These are phyloP conservation scores for Procambarus virginalis DNA, from an alignment of 1,140 invertebrate genomes.

Conservation along the genomic window DNA sequence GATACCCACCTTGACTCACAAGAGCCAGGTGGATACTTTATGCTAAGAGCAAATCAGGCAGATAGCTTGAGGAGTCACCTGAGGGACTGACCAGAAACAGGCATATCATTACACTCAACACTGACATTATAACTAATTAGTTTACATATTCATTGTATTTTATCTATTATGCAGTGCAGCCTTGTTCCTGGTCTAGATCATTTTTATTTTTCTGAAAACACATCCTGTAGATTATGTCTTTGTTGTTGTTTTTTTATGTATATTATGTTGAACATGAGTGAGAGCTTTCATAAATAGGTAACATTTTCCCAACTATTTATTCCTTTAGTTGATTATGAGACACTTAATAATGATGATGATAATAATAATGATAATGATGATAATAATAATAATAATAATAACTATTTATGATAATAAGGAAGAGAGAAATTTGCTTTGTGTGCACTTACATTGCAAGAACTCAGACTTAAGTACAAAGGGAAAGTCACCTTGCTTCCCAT, in stretches of 20 bases:
- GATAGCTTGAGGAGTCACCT: too few relatives aligned
- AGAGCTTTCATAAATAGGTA: neutral
- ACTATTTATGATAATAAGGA: conserved; percentile 1
- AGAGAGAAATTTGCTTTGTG: conserved; percentile 29
- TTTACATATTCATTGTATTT: too few relatives aligned
- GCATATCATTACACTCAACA: too few relatives aligned
- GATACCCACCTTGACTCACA: too few relatives aligned
- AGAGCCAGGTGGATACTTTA: too few relatives aligned
- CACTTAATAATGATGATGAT: conserved; percentile 10
- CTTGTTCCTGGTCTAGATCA: neutral
- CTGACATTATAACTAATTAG: too few relatives aligned
- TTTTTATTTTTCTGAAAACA: neutral
- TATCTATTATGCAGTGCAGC: too few relatives aligned
- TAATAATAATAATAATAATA: conserved; percentile 2
- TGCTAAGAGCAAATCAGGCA: too few relatives aligned
- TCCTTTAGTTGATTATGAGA: neutral
- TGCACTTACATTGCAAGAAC: conserved; percentile 40
- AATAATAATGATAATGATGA: neutral
- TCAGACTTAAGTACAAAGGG: conserved; percentile 52
- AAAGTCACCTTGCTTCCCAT: conserved; percentile 44
- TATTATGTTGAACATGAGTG: neutral
- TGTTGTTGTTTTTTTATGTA: neutral
- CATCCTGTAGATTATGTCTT: neutral
- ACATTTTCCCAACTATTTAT: neutral
- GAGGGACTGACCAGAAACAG: too few relatives aligned